phyloP scores from a whole-genome alignment of 2,888 invertebrate species.

The Balanococcus diminutus region DNA sequence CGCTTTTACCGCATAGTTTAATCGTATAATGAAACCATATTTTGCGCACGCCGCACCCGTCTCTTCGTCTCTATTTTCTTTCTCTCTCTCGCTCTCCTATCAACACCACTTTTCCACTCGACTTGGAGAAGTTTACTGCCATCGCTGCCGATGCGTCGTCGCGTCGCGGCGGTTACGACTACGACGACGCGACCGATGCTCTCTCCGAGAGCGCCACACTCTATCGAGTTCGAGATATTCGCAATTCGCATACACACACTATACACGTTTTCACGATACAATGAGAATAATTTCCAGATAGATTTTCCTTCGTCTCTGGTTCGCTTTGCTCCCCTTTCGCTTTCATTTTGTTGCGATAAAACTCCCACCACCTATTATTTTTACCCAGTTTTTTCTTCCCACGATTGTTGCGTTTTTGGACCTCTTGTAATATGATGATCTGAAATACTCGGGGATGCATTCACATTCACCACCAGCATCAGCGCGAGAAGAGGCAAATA shows the following conservation, averaged over 20 bases:
- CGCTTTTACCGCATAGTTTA: not conserved
- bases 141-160: no score
- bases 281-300: not conserved
- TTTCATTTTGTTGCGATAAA: no score
- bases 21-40: not conserved
- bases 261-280: not conserved
- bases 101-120: no score
- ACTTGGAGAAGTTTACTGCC: not conserved
- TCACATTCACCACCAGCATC: no score
- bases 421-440: no score
- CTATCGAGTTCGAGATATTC: no score
- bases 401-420: not conserved
- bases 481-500: not conserved
- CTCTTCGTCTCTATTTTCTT: not conserved
- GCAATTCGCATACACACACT: no score
- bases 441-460: not conserved
- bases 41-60: not conserved
- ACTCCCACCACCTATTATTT: not conserved
- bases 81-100: not conserved
- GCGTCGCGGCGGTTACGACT: not conserved
- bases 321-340: no score
- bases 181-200: not conserved
- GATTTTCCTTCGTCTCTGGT: not conserved
- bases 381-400: not conserved
- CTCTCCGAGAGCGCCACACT: not conserved